These are phyloP conservation scores for Drosophila merina DNA, from an alignment of 2,888 invertebrate genomes.

Conservation along the genomic window DNA sequence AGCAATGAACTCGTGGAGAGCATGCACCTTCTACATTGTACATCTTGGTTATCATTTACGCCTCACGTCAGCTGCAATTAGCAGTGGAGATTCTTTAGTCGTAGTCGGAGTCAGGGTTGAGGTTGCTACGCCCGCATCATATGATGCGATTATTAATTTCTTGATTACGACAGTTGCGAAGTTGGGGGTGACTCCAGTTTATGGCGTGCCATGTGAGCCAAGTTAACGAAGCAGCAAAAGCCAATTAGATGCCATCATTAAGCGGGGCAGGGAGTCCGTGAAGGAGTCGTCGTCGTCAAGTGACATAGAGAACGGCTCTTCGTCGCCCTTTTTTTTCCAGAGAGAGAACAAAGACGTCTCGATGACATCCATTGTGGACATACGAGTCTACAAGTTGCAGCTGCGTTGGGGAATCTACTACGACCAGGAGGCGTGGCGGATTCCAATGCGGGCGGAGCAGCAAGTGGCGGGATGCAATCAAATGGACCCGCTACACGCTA, in stretches of 20 bases:
- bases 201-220: slow-evolving; percentile 64
- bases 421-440: slow-evolving; percentile 25
- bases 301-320: slow-evolving; percentile 38
- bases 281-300: slow-evolving; percentile 48
- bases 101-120: background rate
- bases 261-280: slow-evolving; percentile 32
- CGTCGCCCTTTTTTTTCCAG: slow-evolving; percentile 5
- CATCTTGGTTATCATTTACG: slow-evolving; percentile 67
- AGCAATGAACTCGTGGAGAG: slow-evolving; percentile 67
- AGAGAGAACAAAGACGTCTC: slow-evolving; percentile 57
- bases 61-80: slow-evolving; percentile 74
- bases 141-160: slow-evolving; percentile 75
- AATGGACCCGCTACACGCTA: slow-evolving; percentile 29
- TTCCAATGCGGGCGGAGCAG: slow-evolving; percentile 39
- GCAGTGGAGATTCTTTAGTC: slow-evolving; percentile 41
- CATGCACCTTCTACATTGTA: slow-evolving; percentile 9
- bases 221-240: slow-evolving; percentile 77
- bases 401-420: slow-evolving; percentile 5
- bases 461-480: slow-evolving; percentile 25
- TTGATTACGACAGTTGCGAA: slow-evolving; percentile 56
- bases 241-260: slow-evolving; percentile 78
- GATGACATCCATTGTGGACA: slow-evolving; percentile 58
- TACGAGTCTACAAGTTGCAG: slow-evolving; percentile 1
- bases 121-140: slow-evolving; percentile 29
- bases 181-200: slow-evolving; percentile 33